Evolutionary conservation across 2,797 vertebrate species (phyloP), one percentile per base, ranked within the genome.

Genomic region (Hoplostethus atlanticus): DNA sequence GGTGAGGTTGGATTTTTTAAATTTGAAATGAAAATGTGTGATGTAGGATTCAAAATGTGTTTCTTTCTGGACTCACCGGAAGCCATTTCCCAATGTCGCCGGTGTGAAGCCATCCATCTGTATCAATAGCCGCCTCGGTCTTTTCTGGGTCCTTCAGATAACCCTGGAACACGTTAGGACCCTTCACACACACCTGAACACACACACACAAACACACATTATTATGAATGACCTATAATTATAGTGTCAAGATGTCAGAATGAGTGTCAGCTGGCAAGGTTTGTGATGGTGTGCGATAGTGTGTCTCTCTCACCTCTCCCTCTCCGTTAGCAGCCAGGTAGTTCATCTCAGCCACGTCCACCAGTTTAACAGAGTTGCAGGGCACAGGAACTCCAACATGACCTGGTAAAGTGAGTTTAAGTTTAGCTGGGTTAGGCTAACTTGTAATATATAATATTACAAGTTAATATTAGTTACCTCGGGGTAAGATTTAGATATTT

Each of bases 11-110:
- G 28, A 28, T 28, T 2, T 28, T 28, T 28, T 28, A 28, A 28
- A 28, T 28, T 28, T 28, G 40, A 42, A 8, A 7, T 42, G 40
- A 25, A 6, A 30, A 38, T 28, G 21, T 17, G 17, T 11, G 17
- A 44, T 6, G 16, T 4, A 55, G 6, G 10, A 64, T 12, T 25
- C 16, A 40, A 17, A 3, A 5, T 34, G n/a, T 36, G 38, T 31
- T 2, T 40, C 6, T 34, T 6, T 63, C 4, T 2, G 4, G 25
- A 91, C 94, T 94, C 92, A 99, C 98, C 6, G 96, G 96, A 56
- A 99, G 90, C 98, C 98, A 99, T 73, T 96, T 98, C 28, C 97
- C 98, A 56, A 99, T 88, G 83, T 99, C 98, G 77, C 98, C 97
- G 0, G 97, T 99, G 85, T 98, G 97, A 64, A 99, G 91, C 97